Evolutionary conservation across 1,140 invertebrate species (phyloP).

Genomic region (Oedothorax gibbosus): DNA sequence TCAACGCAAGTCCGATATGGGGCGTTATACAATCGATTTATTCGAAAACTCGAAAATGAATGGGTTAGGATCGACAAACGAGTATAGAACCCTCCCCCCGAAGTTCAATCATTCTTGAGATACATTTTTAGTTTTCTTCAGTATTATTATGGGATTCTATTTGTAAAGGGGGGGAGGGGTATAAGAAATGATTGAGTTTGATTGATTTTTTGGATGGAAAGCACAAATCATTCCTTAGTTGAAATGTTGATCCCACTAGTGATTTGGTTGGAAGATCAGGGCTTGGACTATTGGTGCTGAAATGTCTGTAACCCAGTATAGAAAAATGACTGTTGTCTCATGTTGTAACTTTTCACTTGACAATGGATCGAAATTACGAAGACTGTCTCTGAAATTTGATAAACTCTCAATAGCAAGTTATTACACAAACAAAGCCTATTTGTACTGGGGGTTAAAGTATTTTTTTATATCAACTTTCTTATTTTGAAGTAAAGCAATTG

Average conservation of each 20-base stretch:
- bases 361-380: too few species aligned
- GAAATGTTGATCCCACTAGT: not conserved
- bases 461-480: too few species aligned
- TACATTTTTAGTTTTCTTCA: slow-evolving; percentile 39
- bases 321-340: too few species aligned
- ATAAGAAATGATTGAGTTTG: slow-evolving; percentile 46
- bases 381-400: too few species aligned
- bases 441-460: too few species aligned
- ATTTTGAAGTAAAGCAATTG: too few species aligned
- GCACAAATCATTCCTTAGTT: slow-evolving; percentile 49
- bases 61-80: slow-evolving; percentile 38
- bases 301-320: too few species aligned
- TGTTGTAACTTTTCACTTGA: too few species aligned
- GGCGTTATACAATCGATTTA: slow-evolving; percentile 52
- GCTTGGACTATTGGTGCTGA: too few species aligned
- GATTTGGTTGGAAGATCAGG: too few species aligned
- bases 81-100: not conserved
- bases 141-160: slow-evolving; percentile 51
- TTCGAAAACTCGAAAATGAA: slow-evolving; percentile 49
- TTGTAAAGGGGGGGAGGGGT: not conserved
- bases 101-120: slow-evolving; percentile 35
- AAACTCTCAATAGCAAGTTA: too few species aligned
- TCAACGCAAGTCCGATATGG: slow-evolving; percentile 3
- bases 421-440: too few species aligned
- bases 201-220: slow-evolving; percentile 51